Evolutionary conservation across 1,140 invertebrate genomes (phyloP).

Genomic region (Cepaea nemoralis): DNA sequence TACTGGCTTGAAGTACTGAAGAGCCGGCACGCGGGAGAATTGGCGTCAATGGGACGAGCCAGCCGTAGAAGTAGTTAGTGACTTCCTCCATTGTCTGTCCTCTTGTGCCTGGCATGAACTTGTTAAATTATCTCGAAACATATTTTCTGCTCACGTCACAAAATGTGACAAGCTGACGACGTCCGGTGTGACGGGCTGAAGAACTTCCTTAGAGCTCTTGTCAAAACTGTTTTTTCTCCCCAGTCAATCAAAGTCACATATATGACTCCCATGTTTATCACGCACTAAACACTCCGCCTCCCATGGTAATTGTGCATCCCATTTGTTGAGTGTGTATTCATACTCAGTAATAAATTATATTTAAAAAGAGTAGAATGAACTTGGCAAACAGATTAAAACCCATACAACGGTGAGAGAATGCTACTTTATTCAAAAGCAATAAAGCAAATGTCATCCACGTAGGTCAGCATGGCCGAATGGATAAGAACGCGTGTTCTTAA

Average conservation of each 20-base stretch:
- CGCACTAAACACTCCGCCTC: neutral
- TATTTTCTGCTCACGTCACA: slow-evolving; percentile 15
- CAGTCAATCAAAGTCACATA: neutral
- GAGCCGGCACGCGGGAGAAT: neutral
- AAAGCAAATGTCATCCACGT: too few relatives aligned
- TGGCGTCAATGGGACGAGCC: neutral
- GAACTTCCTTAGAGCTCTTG: neutral
- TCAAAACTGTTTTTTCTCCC: neutral
- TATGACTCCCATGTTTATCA: neutral
- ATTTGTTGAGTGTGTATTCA: too few relatives aligned
- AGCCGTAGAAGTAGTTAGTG: neutral
- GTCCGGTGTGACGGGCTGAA: neutral
- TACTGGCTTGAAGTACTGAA: neutral
- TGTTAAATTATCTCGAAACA: neutral
- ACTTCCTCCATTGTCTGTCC: neutral
- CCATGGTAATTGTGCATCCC: neutral
- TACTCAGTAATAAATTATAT: too few relatives aligned
- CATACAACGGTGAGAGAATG: too few relatives aligned
- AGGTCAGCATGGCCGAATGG: too few relatives aligned
- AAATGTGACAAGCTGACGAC: neutral
- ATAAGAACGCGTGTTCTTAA: too few relatives aligned
- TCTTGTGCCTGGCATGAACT: neutral
- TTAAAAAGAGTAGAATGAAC: too few relatives aligned
- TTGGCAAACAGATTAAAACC: too few relatives aligned
- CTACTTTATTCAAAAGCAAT: too few relatives aligned